Conservation (phyloP, 2,113 vertebrate genomes). For the Heteronetta atricapilla region DNA sequence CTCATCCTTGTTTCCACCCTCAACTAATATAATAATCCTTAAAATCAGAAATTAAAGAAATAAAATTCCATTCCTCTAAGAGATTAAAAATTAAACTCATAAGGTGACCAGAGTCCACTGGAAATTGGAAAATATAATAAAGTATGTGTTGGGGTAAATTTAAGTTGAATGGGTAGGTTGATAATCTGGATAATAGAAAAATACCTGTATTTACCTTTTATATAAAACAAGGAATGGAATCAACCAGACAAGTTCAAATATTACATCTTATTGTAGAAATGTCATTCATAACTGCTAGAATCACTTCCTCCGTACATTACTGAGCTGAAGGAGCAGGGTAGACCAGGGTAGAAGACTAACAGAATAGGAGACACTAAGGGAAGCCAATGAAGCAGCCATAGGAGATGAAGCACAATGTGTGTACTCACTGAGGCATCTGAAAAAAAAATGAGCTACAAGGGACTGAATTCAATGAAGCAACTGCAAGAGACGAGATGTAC, state of each 20-base stretch:
- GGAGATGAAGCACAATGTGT: slow-evolving; percentile 35
- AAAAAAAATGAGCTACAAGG: slow-evolving; percentile 29
- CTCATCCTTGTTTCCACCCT: not conserved
- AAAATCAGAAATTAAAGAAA: not conserved
- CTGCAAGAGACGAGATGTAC: slow-evolving; percentile 22
- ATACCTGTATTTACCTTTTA: not conserved
- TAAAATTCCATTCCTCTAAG: not conserved
- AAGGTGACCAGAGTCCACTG: not conserved
- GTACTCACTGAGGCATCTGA: slow-evolving; percentile 52
- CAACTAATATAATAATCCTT: too few species aligned
- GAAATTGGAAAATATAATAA: not conserved
- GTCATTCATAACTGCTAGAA: slow-evolving; percentile 14
- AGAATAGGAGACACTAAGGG: slow-evolving; percentile 42
- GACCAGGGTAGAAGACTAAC: slow-evolving; percentile 53
- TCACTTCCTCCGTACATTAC: slow-evolving; percentile 16
- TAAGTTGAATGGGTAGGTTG: not conserved
- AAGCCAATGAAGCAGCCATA: slow-evolving; percentile 53
- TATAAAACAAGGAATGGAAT: not conserved
- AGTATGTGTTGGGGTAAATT: not conserved
- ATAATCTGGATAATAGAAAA: not conserved
- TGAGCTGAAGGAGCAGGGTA: slow-evolving; percentile 45
- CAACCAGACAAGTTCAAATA: not conserved
- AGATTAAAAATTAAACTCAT: not conserved
- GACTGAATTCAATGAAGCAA: slow-evolving; percentile 4
- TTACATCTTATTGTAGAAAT: slow-evolving; percentile 43